A percentile compares a stretch with the other conserved stretches of the same genome.
phyloP scores from a whole-genome alignment of 2,797 vertebrate genomes.

The Eulemur coronatus region DNA sequence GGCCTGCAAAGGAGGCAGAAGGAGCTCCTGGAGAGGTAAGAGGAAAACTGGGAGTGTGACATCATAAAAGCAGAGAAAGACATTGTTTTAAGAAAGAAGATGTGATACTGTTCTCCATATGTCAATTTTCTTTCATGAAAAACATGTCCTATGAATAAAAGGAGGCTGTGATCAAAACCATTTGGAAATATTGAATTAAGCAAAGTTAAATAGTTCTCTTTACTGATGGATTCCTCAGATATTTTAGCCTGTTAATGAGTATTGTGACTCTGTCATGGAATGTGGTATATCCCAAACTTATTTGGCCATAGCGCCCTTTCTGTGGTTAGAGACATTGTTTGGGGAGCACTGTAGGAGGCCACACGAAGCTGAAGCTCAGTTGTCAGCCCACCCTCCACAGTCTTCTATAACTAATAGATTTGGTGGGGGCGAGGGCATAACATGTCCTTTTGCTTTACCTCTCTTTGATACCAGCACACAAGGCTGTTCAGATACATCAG shows the following conservation, averaged over 20 bases:
- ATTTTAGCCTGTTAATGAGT: background rate
- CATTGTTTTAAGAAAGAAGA: background rate
- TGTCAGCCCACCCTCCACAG: background rate
- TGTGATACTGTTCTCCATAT: background rate
- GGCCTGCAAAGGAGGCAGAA: background rate
- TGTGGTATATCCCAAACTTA: background rate
- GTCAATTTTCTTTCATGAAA: background rate
- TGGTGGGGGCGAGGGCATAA: background rate
- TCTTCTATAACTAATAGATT: background rate
- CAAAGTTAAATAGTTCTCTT: background rate
- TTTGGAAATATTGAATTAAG: background rate
- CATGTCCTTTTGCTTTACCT: background rate
- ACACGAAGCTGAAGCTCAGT: background rate
- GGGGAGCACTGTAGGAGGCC: background rate
- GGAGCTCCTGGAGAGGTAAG: background rate
- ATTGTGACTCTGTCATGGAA: background rate
- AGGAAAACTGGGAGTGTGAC: background rate
- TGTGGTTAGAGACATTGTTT: background rate
- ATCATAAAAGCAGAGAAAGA: background rate
- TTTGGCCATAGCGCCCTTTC: background rate
- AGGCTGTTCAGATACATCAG: background rate
- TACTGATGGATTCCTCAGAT: background rate
- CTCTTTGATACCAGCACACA: background rate
- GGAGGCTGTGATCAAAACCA: background rate
- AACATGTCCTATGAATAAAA: background rate